phyloP scores from a whole-genome alignment of 2,797 vertebrate species.

The Chromobotia macracanthus region DNA sequence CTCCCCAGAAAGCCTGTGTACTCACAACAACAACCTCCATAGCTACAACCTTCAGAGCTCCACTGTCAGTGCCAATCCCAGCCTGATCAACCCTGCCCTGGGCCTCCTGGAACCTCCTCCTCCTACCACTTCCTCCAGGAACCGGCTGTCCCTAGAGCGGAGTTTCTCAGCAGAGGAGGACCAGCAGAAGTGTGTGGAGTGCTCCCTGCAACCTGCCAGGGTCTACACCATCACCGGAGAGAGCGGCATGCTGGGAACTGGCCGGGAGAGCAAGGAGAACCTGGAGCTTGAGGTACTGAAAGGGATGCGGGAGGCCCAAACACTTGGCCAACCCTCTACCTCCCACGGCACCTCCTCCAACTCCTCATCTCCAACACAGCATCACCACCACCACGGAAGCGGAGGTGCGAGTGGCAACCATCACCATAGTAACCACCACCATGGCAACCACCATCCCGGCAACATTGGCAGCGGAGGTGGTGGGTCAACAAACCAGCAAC shows the following conservation, averaged over 20 bases:
- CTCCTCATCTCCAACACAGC: slow-evolving; percentile 74
- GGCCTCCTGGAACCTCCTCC: slow-evolving; percentile 71
- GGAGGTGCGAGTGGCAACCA: slow-evolving; percentile 69
- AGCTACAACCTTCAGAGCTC: slow-evolving; percentile 72
- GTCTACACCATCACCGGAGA: slow-evolving; percentile 94
- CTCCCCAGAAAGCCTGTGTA: slow-evolving; percentile 74
- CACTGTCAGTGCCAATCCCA: slow-evolving; percentile 61
- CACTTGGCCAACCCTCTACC: slow-evolving; percentile 65
- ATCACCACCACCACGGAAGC: slow-evolving; percentile 60
- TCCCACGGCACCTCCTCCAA: slow-evolving; percentile 61
- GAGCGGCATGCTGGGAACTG: slow-evolving; percentile 85
- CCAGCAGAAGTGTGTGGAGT: slow-evolving; percentile 84
- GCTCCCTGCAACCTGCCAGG: slow-evolving; percentile 81
- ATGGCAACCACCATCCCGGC: slow-evolving; percentile 63
- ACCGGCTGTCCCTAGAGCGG: slow-evolving; percentile 86
- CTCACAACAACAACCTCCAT: slow-evolving; percentile 68
- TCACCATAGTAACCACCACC: slow-evolving; percentile 70
- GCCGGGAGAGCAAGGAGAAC: slow-evolving; percentile 84
- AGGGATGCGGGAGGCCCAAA: slow-evolving; percentile 65
- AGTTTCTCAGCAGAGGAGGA: slow-evolving; percentile 80
- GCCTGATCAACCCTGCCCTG: slow-evolving; percentile 66
- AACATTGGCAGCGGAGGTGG: slow-evolving; percentile 52
- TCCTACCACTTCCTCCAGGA: slow-evolving; percentile 81
- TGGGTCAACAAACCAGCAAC: slow-evolving; percentile 56
- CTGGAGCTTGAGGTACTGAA: slow-evolving; percentile 92